Evolutionary conservation across 1,140 invertebrate species (phyloP).

Genomic region (Drosophila murphyi): DNA sequence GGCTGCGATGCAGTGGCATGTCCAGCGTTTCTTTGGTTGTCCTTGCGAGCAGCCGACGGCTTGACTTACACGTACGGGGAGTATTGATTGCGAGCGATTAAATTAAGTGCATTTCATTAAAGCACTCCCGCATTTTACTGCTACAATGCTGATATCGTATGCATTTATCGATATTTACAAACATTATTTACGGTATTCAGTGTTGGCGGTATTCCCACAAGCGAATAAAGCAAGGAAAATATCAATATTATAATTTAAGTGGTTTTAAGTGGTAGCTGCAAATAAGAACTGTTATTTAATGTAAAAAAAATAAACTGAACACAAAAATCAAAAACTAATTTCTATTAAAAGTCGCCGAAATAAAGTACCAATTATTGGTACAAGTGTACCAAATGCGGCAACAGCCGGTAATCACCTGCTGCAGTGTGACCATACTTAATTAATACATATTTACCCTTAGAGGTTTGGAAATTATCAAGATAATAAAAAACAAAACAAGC

Average conservation of each 20-base stretch:
- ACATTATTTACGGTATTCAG: background rate
- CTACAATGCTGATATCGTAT: constrained; percentile 5
- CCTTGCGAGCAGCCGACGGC: constrained; percentile 16
- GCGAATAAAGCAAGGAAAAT: background rate
- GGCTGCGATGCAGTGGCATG: constrained; percentile 53
- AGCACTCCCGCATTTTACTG: constrained; percentile 29
- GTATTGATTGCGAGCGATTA: constrained; percentile 28
- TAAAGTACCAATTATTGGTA: background rate
- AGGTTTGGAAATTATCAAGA: background rate
- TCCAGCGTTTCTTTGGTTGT: constrained; percentile 31
- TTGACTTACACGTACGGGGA: constrained; percentile 29
- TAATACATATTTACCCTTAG: background rate
- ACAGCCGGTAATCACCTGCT: background rate
- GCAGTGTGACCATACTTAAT: background rate
- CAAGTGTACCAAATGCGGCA: background rate
- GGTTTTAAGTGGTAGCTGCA: too few relatives aligned
- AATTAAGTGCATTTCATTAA: constrained; percentile 42
- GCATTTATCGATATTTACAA: background rate
- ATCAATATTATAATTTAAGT: background rate
- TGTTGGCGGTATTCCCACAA: constrained; percentile 16
- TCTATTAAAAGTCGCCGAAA: background rate
- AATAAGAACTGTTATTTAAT: too few relatives aligned
- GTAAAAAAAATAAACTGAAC: too few relatives aligned
- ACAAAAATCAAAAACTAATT: too few relatives aligned
- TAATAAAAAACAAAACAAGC: background rate